Conservation (phyloP, 2,113 vertebrate genomes). For the Uria aalge region DNA sequence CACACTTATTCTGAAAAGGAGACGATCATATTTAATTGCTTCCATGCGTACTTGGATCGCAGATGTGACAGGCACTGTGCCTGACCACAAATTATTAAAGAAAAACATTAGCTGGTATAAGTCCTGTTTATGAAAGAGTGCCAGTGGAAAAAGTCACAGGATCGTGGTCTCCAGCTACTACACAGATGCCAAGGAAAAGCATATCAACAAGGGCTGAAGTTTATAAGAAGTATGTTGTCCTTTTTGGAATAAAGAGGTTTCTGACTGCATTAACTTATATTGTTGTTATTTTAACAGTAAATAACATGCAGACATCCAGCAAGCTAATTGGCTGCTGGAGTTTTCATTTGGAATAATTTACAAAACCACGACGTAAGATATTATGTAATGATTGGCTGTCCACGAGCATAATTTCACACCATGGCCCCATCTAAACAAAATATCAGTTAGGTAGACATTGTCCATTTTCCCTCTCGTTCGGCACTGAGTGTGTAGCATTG, state of each 20-base stretch:
- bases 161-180: slow-evolving; percentile 1
- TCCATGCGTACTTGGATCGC: not conserved
- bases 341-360: slow-evolving; percentile 11
- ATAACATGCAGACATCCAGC: not conserved
- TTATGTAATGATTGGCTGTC: not conserved
- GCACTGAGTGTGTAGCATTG: not conserved
- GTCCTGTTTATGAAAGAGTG: slow-evolving; percentile 31
- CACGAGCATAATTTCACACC: not conserved
- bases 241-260: slow-evolving; percentile 3
- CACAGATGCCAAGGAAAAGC: slow-evolving; percentile 23
- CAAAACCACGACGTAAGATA: not conserved
- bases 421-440: not conserved
- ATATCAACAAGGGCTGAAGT: not conserved
- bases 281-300: slow-evolving; percentile 36
- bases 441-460: not conserved
- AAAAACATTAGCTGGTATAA: slow-evolving; percentile 44
- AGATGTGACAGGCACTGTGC: slow-evolving; percentile 22
- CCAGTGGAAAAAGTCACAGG: slow-evolving; percentile 43
- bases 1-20: not conserved
- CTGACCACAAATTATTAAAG: slow-evolving; percentile 51
- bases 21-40: slow-evolving; percentile 19
- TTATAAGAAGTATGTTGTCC: not conserved
- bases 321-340: not conserved
- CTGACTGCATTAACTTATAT: not conserved
- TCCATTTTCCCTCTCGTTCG: not conserved